Evolutionary conservation across 2,797 vertebrate species (phyloP), one percentile per base, ranked within the genome.

Genomic region (Taenioides sp.): DNA sequence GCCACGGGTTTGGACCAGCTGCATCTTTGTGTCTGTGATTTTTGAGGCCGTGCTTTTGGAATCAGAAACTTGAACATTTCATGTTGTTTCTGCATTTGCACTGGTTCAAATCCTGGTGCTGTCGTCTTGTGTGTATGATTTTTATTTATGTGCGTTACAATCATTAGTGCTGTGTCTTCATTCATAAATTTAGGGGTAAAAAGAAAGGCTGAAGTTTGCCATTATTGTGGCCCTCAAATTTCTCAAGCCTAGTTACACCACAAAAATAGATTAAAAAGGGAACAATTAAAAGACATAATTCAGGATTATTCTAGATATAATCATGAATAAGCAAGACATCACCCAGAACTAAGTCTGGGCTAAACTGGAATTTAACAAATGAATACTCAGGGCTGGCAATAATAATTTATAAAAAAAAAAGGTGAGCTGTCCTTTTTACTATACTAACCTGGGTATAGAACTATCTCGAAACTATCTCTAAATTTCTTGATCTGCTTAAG

Each of bases 161-260:
- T 77, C 91, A 90, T 88, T 77, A 80, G 77, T 79, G 70, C 64
- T 73, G 54, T 80, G n/a, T 72, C 89, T 79, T 78, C 80, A 62
- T 88, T 76, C 84, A 84, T 90, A 22, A 40, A 63, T 40, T 43
- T 43, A 63, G 28, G 31, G 14, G 4, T 37, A 37, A 34, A 22
- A 55, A 54, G 16, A 17, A 50, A 50, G 3, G 47, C 47, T 17
- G 17, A 55, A 12, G 0, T 55, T 10, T 55, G 54, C 54, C 9
- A 20, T 55, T 55, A 55, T 10, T 23, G 10, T 57, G 11, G 4
- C n/a, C 4, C 22, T 23, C 14, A 47, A 47, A 47, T 47, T 47
- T 47, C 43, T 47, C 43, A 47, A 47, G 12, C 14, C 43, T 43
- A 14, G 40, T 43, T 43, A 11, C 12, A 14, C 40, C 40, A 43